Evolutionary conservation across 2,797 vertebrate species (phyloP), one percentile per base, ranked within the genome.

Genomic region (Silurus aristotelis): DNA sequence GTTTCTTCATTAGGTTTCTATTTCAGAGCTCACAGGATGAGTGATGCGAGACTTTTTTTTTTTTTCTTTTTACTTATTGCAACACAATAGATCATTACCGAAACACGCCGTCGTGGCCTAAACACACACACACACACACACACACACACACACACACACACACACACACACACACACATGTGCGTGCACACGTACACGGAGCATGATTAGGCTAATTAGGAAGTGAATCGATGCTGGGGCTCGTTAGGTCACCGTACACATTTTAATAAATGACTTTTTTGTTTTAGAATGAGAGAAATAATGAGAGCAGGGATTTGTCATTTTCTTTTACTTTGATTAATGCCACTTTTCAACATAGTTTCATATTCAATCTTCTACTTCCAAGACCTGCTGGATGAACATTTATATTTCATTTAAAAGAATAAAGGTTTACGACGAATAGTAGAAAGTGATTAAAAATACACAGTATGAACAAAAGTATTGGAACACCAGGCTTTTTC

Each of bases 1-100:
- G 20, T 77, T 86, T 48, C 63, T 85, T 75, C 79, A 75, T 81
- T 55, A 81, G 46, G 5, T 80, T 80, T 85, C 68, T 81, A 72
- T 75, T 85, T 82, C 78, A 14, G 84, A 56, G 22, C 60, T 81
- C 60, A 76, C 25, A 25, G 17, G 56, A n/a, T 73, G 84, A 72
- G 25, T 61, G 75, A 78, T 78, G 56, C 20, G 75, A 43, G 17
- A 10, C 17, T 4, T 61, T 25, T 17, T 10, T 25, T 52, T 76
- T 56, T 43, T 75, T 46, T 71, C n/a, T n/a, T 48, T n/a, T 1
- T 12, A 60, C 56, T 79, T 38, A 46, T 9, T 6, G 31, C 31
- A 79, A 79, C 38, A 79, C 58, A 63, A 63, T 79, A 46, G 58
- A 79, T 79, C 76, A 63, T 79, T 79, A 79, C 38, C 13, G 56